Evolutionary conservation across 2,797 vertebrate species (phyloP).

Genomic region (Hephaestus fuliginosus): DNA sequence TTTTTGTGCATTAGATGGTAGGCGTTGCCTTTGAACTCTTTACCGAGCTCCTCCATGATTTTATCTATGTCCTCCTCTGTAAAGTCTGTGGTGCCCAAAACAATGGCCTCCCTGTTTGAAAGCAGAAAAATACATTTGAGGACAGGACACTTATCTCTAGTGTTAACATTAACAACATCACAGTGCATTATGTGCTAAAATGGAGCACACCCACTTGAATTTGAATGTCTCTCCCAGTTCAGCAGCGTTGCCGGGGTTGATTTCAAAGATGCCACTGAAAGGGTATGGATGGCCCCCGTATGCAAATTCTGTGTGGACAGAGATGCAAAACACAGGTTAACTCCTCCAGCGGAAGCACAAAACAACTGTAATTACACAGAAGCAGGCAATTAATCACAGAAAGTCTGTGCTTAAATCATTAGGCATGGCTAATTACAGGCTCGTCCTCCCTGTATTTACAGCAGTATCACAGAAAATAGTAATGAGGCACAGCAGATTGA

Average conservation of each 20-base stretch:
- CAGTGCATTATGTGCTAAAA: background rate
- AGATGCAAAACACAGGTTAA: slow-evolving; percentile 39
- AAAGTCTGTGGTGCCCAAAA: slow-evolving; percentile 94
- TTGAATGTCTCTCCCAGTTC: slow-evolving; percentile 95
- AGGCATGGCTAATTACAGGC: slow-evolving; percentile 56
- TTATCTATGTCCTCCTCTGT: slow-evolving; percentile 94
- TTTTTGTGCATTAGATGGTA: slow-evolving; percentile 96
- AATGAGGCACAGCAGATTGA: background rate
- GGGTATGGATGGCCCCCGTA: slow-evolving; percentile 95
- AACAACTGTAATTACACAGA: slow-evolving; percentile 60
- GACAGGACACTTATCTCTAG: slow-evolving; percentile 10
- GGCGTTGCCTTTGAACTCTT: slow-evolving; percentile 92
- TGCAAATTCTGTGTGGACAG: slow-evolving; percentile 89
- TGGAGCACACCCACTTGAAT: slow-evolving; percentile 90
- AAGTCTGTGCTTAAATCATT: slow-evolving; percentile 57
- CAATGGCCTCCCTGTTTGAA: slow-evolving; percentile 90
- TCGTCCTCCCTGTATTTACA: slow-evolving; percentile 39
- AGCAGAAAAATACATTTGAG: slow-evolving; percentile 12
- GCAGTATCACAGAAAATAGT: slow-evolving; percentile 31
- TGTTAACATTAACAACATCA: background rate
- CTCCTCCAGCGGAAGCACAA: background rate
- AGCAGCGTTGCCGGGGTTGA: slow-evolving; percentile 90
- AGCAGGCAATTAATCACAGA: slow-evolving; percentile 42
- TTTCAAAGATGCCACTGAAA: slow-evolving; percentile 95
- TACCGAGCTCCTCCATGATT: slow-evolving; percentile 94